Percentiles rank a stretch among this genome's conserved stretches.
Conservation (phyloP, 53 echinoderm and acorn worm species). For the Stichopus horrens region DNA sequence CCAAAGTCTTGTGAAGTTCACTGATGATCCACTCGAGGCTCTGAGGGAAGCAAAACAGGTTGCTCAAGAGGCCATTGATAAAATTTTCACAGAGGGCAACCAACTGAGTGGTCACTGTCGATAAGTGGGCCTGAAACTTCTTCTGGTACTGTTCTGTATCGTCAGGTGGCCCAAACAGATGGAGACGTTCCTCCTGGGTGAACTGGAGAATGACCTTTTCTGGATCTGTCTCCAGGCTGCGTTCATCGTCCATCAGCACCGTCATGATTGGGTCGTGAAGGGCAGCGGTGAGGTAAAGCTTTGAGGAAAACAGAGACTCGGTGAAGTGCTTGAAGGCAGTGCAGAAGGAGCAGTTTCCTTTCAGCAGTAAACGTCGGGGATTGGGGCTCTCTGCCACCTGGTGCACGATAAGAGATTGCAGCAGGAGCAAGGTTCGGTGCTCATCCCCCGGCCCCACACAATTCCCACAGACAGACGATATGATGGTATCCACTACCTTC, state of each 20-base stretch:
- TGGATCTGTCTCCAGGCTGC: constrained; percentile 76
- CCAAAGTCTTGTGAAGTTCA: constrained; percentile 81
- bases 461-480: constrained; percentile 87
- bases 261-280: constrained; percentile 94
- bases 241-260: constrained; percentile 89
- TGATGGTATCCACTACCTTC: constrained; percentile 61
- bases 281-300: constrained; percentile 90
- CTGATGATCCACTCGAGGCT: constrained; percentile 95
- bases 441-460: constrained; percentile 87
- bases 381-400: constrained; percentile 81
- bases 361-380: constrained; percentile 73
- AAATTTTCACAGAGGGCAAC: constrained; percentile 83
- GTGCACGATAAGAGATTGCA: constrained; percentile 75
- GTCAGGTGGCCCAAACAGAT: constrained; percentile 63
- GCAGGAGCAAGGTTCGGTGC: constrained; percentile 65
- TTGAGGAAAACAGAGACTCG: constrained; percentile 79
- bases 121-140: constrained; percentile 73
- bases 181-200: constrained; percentile 72
- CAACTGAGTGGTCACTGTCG: constrained; percentile 67
- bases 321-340: constrained; percentile 82
- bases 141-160: constrained; percentile 69
- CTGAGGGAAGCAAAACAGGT: constrained; percentile 92
- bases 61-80: constrained; percentile 76
- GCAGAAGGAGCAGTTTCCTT: constrained; percentile 81
- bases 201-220: constrained; percentile 75